These are phyloP conservation scores for Cephus spinipes DNA, from an alignment of 2,888 invertebrate genomes.

Conservation along the genomic window DNA sequence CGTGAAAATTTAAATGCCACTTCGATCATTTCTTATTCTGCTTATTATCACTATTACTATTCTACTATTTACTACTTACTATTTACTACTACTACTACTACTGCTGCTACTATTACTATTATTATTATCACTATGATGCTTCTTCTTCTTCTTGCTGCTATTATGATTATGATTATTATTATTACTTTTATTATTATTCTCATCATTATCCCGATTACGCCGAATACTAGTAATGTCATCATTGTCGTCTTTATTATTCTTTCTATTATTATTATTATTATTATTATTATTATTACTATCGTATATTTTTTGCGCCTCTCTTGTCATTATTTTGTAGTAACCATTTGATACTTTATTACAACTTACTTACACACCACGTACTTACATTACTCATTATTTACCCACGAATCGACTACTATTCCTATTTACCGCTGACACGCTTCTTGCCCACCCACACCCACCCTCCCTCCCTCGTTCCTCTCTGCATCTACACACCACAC, in stretches of 20 bases:
- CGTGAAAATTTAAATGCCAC: background rate
- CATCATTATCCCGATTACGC: background rate
- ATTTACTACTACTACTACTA: constrained; percentile 28
- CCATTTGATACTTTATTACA: constrained; percentile 32
- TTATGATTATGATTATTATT: background rate
- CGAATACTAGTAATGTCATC: constrained; percentile 2
- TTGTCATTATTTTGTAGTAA: constrained; percentile 46
- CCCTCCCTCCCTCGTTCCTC: too few relatives aligned
- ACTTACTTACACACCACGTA: constrained; percentile 31
- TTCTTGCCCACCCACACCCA: background rate
- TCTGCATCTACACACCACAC: background rate
- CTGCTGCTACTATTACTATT: constrained; percentile 44
- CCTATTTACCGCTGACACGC: background rate
- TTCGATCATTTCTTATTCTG: constrained; percentile 10
- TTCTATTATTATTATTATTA: constrained; percentile 31
- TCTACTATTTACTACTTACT: constrained; percentile 28
- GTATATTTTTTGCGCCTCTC: constrained; percentile 43
- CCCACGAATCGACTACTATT: background rate
- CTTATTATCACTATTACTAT: constrained; percentile 26
- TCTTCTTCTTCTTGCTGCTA: constrained; percentile 16
- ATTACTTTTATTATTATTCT: background rate
- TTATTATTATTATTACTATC: constrained; percentile 36
- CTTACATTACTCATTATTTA: constrained; percentile 24
- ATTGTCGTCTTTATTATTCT: constrained; percentile 18
- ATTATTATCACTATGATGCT: constrained; percentile 42